phyloP scores from a whole-genome alignment of 2,113 vertebrate species.

The Phocoena phocoena region DNA sequence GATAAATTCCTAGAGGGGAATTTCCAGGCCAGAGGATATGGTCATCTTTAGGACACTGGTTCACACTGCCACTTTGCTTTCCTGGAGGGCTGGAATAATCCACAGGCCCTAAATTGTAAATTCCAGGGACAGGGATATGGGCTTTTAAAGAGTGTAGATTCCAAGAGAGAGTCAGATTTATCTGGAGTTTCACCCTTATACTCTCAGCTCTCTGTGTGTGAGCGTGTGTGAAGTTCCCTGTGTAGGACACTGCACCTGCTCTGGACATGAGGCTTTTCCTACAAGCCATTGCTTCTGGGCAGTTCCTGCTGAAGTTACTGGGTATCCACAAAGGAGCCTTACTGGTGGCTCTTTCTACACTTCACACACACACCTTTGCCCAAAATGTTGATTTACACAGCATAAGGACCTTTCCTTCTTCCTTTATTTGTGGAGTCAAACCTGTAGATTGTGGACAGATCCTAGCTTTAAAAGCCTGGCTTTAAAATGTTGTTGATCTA shows the following conservation, averaged over 20 bases:
- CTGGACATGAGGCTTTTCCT: not conserved
- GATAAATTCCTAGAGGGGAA: conserved; percentile 24
- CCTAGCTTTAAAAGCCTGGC: conserved; percentile 10
- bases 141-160: conserved; percentile 27
- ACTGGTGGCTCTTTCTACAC: not conserved
- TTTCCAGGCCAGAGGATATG: not conserved
- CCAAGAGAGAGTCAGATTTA: not conserved
- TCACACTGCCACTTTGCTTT: conserved; percentile 28
- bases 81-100: conserved; percentile 10
- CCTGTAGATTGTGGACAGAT: not conserved
- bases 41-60: not conserved
- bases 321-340: not conserved
- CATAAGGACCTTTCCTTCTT: not conserved
- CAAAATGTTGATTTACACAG: conserved; percentile 19
- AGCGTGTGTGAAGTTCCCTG: not conserved
- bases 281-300: not conserved
- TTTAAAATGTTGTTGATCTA: not conserved
- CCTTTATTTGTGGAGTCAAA: not conserved
- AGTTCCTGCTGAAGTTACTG: not conserved
- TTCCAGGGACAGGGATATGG: not conserved
- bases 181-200: not conserved
- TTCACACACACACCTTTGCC: not conserved
- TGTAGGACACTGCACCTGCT: not conserved
- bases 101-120: conserved; percentile 11
- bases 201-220: not conserved